Evolutionary conservation across 64 coral and sea anemone genomes (phyloP), one percentile per base, ranked within the genome.

Genomic region (Pocillopora damicornis): DNA sequence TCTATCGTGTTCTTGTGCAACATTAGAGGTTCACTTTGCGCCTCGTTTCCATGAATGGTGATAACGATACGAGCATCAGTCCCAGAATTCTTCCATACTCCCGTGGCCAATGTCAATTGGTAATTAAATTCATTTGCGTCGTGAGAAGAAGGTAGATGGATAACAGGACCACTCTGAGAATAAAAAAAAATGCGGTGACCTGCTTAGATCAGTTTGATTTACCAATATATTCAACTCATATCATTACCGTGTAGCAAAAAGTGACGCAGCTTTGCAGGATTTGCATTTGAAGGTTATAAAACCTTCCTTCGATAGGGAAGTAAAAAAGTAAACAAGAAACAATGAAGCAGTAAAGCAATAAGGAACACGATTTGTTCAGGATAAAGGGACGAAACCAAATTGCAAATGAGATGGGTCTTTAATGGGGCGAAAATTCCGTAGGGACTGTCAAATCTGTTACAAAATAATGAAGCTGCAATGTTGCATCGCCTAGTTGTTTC

Each of bases 21-120:
- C 57, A 88, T 77, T 74, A 95, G 86, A 35, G 77, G 78, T 60
- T 91, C 59, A 59, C 93, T 95, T 77, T 77, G 60, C 2, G 79
- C 79, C 57, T 95, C 89, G 65, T 57, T 95, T 91, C 93, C 93
- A 62, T 87, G 64, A 77, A 91, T 91, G 37, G 87, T 75, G 2
- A 87, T 77, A 34, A 61, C 60, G 35, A 91, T 83, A 35, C 78
- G 86, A 26, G 90, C 83, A 35, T 82, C 82, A 11, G 90, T 91
- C 15, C 90, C 90, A 71, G 80, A 87, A 65, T 79, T 58, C 13
- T 30, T 63, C 90, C 90, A 91, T 18, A 87, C 82, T 2, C 90
- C 90, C 15, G 90, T 91, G 7, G 7, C 63, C 15, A 91, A 34
- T 4, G 82, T 91, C 37, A 91, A 59, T 36, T 87, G 42, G 57